Conservation (phyloP, 2,888 invertebrate species). For the Eupeodes luniger region DNA sequence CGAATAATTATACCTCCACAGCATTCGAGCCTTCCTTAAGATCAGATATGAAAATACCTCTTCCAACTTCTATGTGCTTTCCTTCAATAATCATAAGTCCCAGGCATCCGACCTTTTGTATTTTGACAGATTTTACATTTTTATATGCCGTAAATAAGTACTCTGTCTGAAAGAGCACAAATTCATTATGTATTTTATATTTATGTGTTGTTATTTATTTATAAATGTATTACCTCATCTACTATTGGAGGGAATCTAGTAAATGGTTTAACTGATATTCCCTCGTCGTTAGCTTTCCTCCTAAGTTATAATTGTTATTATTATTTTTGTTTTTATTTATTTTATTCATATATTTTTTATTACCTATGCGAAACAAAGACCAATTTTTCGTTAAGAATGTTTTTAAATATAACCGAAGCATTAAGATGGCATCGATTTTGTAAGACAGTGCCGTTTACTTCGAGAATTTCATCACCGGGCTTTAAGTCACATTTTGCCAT, state of each 20-base stretch:
- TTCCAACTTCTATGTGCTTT: slow-evolving; percentile 95
- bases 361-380: slow-evolving; percentile 95
- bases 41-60: slow-evolving; percentile 96
- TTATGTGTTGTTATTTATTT: not conserved
- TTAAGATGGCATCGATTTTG: slow-evolving; percentile 98
- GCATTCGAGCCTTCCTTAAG: slow-evolving; percentile 95
- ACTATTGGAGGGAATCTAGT: slow-evolving; percentile 93
- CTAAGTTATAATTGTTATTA: slow-evolving; percentile 77
- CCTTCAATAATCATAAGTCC: slow-evolving; percentile 98
- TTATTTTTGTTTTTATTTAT: too few species aligned
- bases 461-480: slow-evolving; percentile 97
- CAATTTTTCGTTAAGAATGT: slow-evolving; percentile 91
- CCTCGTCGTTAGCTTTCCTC: slow-evolving; percentile 84
- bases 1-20: slow-evolving; percentile 87
- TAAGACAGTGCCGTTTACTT: slow-evolving; percentile 97
- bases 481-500: slow-evolving; percentile 90
- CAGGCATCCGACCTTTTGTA: slow-evolving; percentile 91
- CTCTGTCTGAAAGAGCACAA: slow-evolving; percentile 55
- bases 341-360: slow-evolving; percentile 73
- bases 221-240: slow-evolving; percentile 88
- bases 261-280: slow-evolving; percentile 95
- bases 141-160: slow-evolving; percentile 64
- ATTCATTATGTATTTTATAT: not conserved
- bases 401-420: slow-evolving; percentile 97
- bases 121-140: slow-evolving; percentile 86